Base-by-base conservation (phyloP, 2,113 vertebrate genomes). In the Amazona vittata region DNA sequence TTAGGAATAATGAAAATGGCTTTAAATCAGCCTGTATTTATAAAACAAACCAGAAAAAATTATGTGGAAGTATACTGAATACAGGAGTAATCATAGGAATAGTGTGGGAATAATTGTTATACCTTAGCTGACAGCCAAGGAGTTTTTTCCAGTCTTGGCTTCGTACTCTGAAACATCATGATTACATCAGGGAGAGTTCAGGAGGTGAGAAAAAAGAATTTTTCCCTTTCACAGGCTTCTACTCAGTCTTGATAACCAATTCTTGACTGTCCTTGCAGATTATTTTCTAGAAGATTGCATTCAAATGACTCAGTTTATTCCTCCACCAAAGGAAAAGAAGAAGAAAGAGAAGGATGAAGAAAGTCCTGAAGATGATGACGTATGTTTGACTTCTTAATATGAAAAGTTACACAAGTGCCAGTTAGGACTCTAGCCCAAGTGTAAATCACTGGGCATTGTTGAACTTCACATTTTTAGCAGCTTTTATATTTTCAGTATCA, bases 271-370 rank as follows among this genome's bases (percentile, higher is more conserved):
- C n/a, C 12, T 90, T 93, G 29, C 97, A 99, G 99, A 99, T 92
- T 99, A 99, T 91, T 99, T 99, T 96, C 97, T 99, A 94, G 99
- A 99, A 91, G 99, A 99, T 49, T 99, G 99, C 73, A 99, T 99
- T 98, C 99, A 99, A 94, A 99, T 99, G 99, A 99, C 99, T 25
- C 97, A 98, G 75, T 99, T 99, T 28, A 20, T 99, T 76, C 99
- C 99, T 69, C 99, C 99, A 10, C 99, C 99, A 10, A 98, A 98
- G 82, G 99, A 99, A 77, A 99, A 98, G 84, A 99, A 99, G 97
- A 99, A 98, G 95, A 99, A 99, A 67, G 99, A 99, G 18, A 99
- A 99, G 74, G 99, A 99, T 47, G 99, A 99, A 60, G 99, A 99
- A 25, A 97, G 97, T 79, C 98, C 97, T 93, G 99, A 99, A 6